Evolutionary conservation across 2,113 vertebrate species (phyloP).

Genomic region (Prietella phreatophila): DNA sequence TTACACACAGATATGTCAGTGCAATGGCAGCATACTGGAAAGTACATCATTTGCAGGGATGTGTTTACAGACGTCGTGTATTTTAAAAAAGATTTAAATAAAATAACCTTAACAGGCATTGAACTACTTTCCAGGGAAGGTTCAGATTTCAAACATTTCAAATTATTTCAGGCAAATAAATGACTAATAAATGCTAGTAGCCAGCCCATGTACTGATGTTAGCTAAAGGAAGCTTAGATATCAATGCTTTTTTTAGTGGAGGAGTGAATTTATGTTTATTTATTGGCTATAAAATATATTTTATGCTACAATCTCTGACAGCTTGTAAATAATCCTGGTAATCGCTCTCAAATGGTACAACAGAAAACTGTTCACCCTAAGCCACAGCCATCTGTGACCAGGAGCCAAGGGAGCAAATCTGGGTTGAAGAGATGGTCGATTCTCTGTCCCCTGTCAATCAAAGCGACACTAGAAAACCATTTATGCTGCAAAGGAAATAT

Average conservation of each 20-base stretch:
- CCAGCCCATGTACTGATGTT: not conserved
- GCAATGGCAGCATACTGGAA: not conserved
- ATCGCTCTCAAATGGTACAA: not conserved
- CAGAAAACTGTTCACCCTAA: not conserved
- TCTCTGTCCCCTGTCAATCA: not conserved
- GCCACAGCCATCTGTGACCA: not conserved
- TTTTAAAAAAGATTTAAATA: not conserved
- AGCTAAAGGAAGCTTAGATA: not conserved
- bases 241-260: not conserved
- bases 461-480: too few species aligned
- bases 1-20: not conserved
- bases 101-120: not conserved
- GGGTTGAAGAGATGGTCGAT: not conserved
- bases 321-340: not conserved
- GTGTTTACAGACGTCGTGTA: not conserved
- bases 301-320: not conserved
- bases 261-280: not conserved
- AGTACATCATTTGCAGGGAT: not conserved
- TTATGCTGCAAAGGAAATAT: too few species aligned
- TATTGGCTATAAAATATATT: not conserved
- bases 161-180: too few species aligned
- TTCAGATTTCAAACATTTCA: not conserved
- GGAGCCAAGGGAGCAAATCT: slow-evolving; percentile 1
- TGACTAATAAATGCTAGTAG: not conserved
- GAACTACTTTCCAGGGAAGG: not conserved